Base-by-base conservation (phyloP, 1,140 invertebrate genomes). In the Drosophila nigrodunni region DNA sequence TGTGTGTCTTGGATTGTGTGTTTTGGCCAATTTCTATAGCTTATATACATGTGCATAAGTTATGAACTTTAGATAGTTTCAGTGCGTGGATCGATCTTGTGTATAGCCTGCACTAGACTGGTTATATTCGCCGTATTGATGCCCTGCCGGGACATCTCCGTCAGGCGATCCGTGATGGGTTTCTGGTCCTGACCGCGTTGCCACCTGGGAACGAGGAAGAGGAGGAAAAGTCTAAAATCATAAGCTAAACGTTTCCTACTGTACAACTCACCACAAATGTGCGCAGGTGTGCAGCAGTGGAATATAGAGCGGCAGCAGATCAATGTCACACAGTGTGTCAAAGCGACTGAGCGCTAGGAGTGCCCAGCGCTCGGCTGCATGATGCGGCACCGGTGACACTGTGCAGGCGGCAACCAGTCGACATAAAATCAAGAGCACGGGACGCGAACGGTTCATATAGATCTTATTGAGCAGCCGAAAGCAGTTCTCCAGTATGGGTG, bases 401-500 rank as follows among this genome's bases (percentile, higher is more conserved):
- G 93, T 93, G 69, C 86, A 90, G 49, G 92, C 92, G 0, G 94
- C 95, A 18, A 96, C 94, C 11, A 97, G 92, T 30, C 95, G 94
- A 81, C 96, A 96, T 35, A 97, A 87, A n/a, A 95, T 94, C 46
- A 96, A 89, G 5, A 97, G 92, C 7, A 96, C 95, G n/a, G 94
- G 93, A 7, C 94, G 93, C 10, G 96, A 95, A 67, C 94, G 93
- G 85, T 96, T 95, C 66, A 95, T 96, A 69, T 95, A 95, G 7
- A 97, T 92, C 92, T 95, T 97, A 92, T 96, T 96, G 65, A 96
- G 93, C 75, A 97, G 92, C 76, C 94, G 94, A 82, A 96, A 96
- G 77, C 93, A 95, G 83, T 95, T 95, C 92, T 97, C 96, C 49
- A 97, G 92, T 25, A 95, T 81, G 18, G 94, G 93, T 46, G 95